These are phyloP conservation scores for Orientallactaga sibirica DNA, from an alignment of 2,797 vertebrate species.

Conservation along the genomic window DNA sequence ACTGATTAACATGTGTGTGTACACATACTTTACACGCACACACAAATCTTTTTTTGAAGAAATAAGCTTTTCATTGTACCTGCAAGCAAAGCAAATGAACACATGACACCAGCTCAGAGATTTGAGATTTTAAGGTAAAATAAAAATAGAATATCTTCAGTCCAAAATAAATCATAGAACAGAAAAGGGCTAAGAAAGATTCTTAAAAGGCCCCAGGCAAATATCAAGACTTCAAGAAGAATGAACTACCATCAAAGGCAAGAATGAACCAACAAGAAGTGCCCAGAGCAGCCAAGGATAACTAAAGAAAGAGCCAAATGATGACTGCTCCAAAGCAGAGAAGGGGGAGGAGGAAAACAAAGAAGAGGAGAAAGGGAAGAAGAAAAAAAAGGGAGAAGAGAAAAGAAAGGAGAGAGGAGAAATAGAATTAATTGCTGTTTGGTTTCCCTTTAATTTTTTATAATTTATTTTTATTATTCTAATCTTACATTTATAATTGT, in stretches of 20 bases:
- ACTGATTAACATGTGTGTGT: background rate
- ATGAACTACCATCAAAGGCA: constrained; percentile 56
- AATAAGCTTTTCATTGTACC: background rate
- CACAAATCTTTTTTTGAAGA: background rate
- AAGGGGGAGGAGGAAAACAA: no score
- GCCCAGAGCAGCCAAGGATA: background rate
- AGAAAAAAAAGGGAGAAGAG: no score
- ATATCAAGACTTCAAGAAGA: constrained; percentile 23
- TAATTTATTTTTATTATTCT: no score
- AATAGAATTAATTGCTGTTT: background rate
- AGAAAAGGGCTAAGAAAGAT: constrained; percentile 26
- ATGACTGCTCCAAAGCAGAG: constrained; percentile 21
- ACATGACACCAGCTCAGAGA: background rate
- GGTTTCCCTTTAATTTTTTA: background rate
- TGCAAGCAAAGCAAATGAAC: constrained; percentile 22
- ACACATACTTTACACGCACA: background rate
- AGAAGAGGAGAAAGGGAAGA: no score
- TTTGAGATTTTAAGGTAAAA: constrained; percentile 61
- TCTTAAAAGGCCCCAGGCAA: constrained; percentile 39
- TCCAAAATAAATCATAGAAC: constrained; percentile 28
- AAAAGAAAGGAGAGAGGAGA: no score
- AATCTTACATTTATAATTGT: no score
- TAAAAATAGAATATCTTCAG: constrained; percentile 62
- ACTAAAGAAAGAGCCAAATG: constrained; percentile 1
- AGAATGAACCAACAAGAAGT: constrained; percentile 10